Percentiles rank a stretch among this genome's conserved stretches.
phyloP scores from a whole-genome alignment of 2,888 invertebrate species.

The Leucoptera coffeella region DNA sequence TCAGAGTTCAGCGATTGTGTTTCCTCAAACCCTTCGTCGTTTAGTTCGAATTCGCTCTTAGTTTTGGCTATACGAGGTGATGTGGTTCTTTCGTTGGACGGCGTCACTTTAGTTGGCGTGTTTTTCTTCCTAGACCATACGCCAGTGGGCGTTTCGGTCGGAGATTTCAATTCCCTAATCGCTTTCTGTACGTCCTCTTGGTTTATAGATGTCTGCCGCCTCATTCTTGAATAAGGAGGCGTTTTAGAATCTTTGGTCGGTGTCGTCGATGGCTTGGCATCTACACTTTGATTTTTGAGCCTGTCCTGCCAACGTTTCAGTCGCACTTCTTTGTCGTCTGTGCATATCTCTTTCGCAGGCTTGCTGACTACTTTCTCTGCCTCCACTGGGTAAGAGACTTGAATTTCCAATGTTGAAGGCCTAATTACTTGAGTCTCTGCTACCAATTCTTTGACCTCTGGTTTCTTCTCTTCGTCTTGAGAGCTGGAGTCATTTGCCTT shows the following conservation, averaged over 20 bases:
- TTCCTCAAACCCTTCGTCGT: slow-evolving; percentile 89
- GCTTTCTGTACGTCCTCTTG: slow-evolving; percentile 66
- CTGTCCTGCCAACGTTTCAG: slow-evolving; percentile 67
- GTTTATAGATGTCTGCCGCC: slow-evolving; percentile 64
- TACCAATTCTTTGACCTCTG: slow-evolving; percentile 34
- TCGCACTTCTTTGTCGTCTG: slow-evolving; percentile 54
- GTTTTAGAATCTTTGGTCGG: slow-evolving; percentile 37
- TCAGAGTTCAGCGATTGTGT: slow-evolving; percentile 84
- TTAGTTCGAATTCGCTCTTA: slow-evolving; percentile 62
- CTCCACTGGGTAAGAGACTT: slow-evolving; percentile 44
- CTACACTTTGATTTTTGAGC: slow-evolving; percentile 51
- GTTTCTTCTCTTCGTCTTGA: slow-evolving; percentile 49
- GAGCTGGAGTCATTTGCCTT: slow-evolving; percentile 54
- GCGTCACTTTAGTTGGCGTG: slow-evolving; percentile 9
- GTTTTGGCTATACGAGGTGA: slow-evolving; percentile 48
- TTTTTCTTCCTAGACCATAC: slow-evolving; percentile 50
- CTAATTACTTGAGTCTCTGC: slow-evolving; percentile 50
- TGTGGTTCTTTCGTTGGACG: slow-evolving; percentile 20
- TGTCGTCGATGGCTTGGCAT: slow-evolving; percentile 14
- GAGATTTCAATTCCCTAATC: slow-evolving; percentile 58
- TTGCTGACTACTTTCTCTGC: slow-evolving; percentile 25
- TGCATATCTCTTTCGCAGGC: slow-evolving; percentile 20
- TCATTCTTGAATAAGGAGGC: slow-evolving; percentile 38
- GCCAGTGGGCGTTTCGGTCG: slow-evolving; percentile 55
- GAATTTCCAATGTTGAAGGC: slow-evolving; percentile 44